Base-by-base conservation (phyloP, 2,888 invertebrate species). In the Sphaerophoria taeniata region DNA sequence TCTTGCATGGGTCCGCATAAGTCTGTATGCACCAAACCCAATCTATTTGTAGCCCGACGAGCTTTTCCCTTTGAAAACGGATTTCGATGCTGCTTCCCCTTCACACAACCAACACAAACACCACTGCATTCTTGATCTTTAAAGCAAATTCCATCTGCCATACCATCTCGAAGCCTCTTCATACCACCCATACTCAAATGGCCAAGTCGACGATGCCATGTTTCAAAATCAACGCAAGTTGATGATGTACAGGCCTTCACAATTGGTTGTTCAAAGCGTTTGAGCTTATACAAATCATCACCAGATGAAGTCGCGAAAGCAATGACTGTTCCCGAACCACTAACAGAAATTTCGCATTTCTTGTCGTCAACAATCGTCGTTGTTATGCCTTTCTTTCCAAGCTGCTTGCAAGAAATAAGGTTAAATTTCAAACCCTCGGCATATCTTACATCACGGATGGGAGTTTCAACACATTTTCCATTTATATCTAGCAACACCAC, bases 371-470 rank as follows among this genome's bases (percentile, higher is more conserved):
- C 24, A 47, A 71, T 71, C 4, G 34, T 47, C 14, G 58, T 55
- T 51, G 16, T 24, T 31, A 53, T 58, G 12, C 43, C 60, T n/a
- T n/a, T n/a, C 36, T 60, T 60, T 1, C 60, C 60, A n/a, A 60
- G 11, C 60, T 60, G 60, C 14, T 60, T 60, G 34, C 70, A 65
- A 51, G 34, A 47, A 51, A 67, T 51, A n/a, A 51, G 55, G 7
- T 55, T 55, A n/a, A 55, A 70, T 43, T 70, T 70, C 16, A 70
- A 70, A 31, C 45, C 67, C n/a, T 67, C 4, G 11, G 14, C 49
- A 36, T 67, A 51, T 51, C 49, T 67, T 14, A 67, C 65, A 36
- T 67, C 65, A 67, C 51, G 65, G 43, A 70, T 56, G 24, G 47
- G 70, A 9, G 70, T 56, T 70, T 45, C 6, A 43, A 56, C 9